Evolutionary conservation across 2,113 vertebrate species (phyloP).

Genomic region (Microtus richardsoni): DNA sequence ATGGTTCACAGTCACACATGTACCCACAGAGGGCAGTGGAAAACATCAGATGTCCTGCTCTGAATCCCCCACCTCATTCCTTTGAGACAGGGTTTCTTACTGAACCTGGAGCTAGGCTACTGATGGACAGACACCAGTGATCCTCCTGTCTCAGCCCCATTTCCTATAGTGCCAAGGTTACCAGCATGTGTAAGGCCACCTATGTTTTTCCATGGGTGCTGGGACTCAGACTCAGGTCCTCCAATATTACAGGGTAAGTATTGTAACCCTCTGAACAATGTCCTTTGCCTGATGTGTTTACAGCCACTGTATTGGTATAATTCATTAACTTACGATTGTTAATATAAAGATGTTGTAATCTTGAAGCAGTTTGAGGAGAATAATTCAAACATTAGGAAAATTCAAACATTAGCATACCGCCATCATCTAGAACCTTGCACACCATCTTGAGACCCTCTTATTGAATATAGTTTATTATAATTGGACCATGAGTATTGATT

Average conservation of each 20-base stretch:
- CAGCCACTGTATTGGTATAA: neutral
- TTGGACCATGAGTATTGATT: neutral
- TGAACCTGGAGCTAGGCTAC: neutral
- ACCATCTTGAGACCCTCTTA: neutral
- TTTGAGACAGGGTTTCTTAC: neutral
- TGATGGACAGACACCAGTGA: neutral
- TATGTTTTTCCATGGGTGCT: neutral
- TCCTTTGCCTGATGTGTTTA: neutral
- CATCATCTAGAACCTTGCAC: conserved; percentile 5
- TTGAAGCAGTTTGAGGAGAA: conserved; percentile 15
- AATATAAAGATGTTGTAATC: neutral
- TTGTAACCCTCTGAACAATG: neutral
- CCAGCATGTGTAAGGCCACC: neutral
- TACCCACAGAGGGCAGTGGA: neutral
- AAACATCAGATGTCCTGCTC: neutral
- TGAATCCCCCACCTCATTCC: too few relatives aligned
- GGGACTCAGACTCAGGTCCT: neutral
- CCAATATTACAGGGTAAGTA: neutral
- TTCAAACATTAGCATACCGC: neutral
- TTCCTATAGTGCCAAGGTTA: neutral
- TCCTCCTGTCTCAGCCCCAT: neutral
- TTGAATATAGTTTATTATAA: neutral
- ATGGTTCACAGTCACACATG: neutral
- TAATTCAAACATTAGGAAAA: conserved; percentile 14
- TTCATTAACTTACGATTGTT: neutral